These are phyloP conservation scores for Scaptomyza hsui DNA, from an alignment of 1,140 invertebrate genomes.

Conservation along the genomic window DNA sequence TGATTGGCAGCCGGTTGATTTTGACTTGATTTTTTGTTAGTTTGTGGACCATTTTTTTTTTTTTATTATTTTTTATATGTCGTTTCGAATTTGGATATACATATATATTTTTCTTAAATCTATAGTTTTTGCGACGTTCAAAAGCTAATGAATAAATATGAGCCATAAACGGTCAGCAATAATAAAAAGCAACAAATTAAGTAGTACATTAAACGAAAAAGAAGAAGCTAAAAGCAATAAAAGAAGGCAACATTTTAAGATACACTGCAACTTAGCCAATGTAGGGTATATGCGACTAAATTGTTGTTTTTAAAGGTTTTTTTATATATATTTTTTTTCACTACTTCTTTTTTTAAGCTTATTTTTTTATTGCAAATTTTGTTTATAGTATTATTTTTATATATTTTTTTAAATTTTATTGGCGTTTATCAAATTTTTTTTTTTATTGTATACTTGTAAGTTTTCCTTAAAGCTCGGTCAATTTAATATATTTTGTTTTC, in stretches of 20 bases:
- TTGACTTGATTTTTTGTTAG: constrained; percentile 34
- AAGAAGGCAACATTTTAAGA: constrained; percentile 33
- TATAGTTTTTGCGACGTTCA: constrained; percentile 30
- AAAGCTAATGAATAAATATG: constrained; percentile 78
- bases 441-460: no score
- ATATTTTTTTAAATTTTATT: no score
- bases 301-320: no score
- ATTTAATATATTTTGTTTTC: no score
- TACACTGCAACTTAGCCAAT: neutral
- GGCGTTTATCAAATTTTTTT: no score
- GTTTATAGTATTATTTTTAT: no score
- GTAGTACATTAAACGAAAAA: constrained; percentile 31
- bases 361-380: neutral
- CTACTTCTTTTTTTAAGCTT: neutral
- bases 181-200: constrained; percentile 38
- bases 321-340: no score
- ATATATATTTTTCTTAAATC: no score
- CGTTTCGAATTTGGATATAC: neutral
- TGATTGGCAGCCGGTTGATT: constrained; percentile 70
- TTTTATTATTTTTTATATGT: constrained; percentile 6
- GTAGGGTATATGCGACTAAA: neutral
- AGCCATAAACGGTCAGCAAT: constrained; percentile 58
- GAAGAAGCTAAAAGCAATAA: constrained; percentile 44
- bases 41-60: no score
- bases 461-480: no score